Evolutionary conservation across 1,140 invertebrate genomes (phyloP), one percentile per base, ranked within the genome.

Genomic region (Tetranychus cinnabarinus): DNA sequence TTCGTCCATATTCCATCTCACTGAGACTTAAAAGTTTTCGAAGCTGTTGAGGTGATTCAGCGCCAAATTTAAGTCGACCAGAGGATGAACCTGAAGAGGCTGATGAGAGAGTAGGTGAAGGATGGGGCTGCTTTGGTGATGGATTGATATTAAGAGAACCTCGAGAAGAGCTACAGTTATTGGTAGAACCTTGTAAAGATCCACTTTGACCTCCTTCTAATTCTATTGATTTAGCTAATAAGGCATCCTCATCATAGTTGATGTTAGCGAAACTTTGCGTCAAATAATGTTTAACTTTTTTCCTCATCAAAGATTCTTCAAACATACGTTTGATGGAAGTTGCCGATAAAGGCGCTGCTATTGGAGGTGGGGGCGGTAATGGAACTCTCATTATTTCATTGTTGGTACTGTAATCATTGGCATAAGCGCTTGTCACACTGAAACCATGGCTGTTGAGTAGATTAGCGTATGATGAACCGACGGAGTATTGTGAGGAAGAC

Each of bases 21-120:
- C 57, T 58, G 23, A 58, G 34, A 46, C 57, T 58, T 46, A 58
- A 23, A n/a, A 58, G 31, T 46, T 58, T 58, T n/a, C 57, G 57
- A 7, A 58, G 42, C 23, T 58, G 57, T 23, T 58, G 57, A 23
- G 57, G 57, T 34, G 37, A 45, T 46, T 58, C 57, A 33, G 57
- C 57, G 33, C 57, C 57, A 46, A 58, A 58, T 35, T 58, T 58
- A 31, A 58, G 33, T 15, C 42, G 37, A 46, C 57, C 57, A 33
- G 57, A 58, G 7, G 57, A 58, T 31, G 37, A 45, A 45, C 57
- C 57, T 42, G 57, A 58, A 46, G 37, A 45, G 12, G 57, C 34
- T 46, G 57, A 58, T n/a, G 57, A 58, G 6, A 58, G 42, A 31
- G 57, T 58, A 12, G 57, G 57, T 33, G 57, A 58, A n/a, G 37